A percentile compares a stretch with the other conserved stretches of the same genome.
Evolutionary conservation across 2,888 invertebrate species (phyloP).

Genomic region (Agrypnus murinus): DNA sequence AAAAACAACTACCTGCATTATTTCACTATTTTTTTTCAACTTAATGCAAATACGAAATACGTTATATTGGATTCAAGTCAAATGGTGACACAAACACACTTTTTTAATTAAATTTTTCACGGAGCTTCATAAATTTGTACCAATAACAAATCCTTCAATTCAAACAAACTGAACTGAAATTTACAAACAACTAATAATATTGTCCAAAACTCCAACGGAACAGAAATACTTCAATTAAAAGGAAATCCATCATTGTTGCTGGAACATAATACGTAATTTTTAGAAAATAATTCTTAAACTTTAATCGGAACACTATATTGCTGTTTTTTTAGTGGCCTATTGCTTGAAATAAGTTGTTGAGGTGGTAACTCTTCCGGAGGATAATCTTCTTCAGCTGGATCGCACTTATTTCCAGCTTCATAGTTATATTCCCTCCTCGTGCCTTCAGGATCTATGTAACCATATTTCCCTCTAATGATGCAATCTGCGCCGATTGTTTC

Average conservation of each 20-base stretch:
- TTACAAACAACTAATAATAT: neutral
- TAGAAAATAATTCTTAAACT: slow-evolving; percentile 85
- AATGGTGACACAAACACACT: too few species aligned
- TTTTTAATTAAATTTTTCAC: too few species aligned
- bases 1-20: too few species aligned
- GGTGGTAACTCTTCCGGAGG: slow-evolving; percentile 47
- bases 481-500: slow-evolving; percentile 86
- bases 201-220: slow-evolving; percentile 50
- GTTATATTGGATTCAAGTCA: too few species aligned
- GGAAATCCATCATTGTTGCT: too few species aligned
- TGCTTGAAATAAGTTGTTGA: slow-evolving; percentile 11
- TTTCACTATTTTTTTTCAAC: too few species aligned
- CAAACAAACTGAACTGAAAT: neutral
- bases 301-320: slow-evolving; percentile 19
- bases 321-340: slow-evolving; percentile 9
- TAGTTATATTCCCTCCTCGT: slow-evolving; percentile 87
- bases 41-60: too few species aligned
- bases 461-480: slow-evolving; percentile 83
- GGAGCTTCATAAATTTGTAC: too few species aligned
- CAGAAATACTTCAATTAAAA: too few species aligned
- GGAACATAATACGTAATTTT: too few species aligned
- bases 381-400: slow-evolving; percentile 71
- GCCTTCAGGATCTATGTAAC: slow-evolving; percentile 90
- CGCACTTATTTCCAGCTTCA: slow-evolving; percentile 85
- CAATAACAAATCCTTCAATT: too few species aligned